Evolutionary conservation across 2,888 invertebrate genomes (phyloP).

Genomic region (Matsumyia berberina): DNA sequence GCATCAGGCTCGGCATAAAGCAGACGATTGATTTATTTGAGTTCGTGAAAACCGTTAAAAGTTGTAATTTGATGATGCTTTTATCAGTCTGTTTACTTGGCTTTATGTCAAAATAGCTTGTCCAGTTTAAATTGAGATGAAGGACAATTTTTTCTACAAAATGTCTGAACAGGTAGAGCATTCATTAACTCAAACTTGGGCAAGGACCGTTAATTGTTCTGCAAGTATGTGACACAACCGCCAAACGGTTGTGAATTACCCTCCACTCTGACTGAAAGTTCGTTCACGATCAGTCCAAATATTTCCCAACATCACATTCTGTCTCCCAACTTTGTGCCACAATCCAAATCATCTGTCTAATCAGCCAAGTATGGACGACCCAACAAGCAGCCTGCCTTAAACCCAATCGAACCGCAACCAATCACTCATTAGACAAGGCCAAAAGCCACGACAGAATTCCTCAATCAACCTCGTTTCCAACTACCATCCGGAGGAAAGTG

Average conservation of each 20-base stretch:
- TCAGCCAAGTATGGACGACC: slow-evolving; percentile 17
- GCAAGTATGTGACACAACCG: too few relatives aligned
- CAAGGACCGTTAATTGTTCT: too few relatives aligned
- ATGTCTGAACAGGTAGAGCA: too few relatives aligned
- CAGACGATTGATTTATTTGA: slow-evolving; percentile 36
- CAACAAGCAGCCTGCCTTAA: slow-evolving; percentile 52
- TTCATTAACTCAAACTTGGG: too few relatives aligned
- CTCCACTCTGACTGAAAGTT: background rate
- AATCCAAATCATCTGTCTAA: background rate
- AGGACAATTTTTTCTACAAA: too few relatives aligned
- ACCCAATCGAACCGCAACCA: slow-evolving; percentile 60
- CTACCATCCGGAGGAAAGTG: slow-evolving; percentile 40
- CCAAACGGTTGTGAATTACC: too few relatives aligned
- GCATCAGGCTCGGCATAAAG: slow-evolving; percentile 9
- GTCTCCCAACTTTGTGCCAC: background rate
- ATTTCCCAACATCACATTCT: background rate
- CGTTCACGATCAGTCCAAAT: background rate
- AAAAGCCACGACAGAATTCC: slow-evolving; percentile 55
- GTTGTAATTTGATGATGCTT: slow-evolving; percentile 19
- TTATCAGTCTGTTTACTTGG: too few relatives aligned
- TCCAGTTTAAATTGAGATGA: too few relatives aligned
- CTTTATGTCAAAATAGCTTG: too few relatives aligned
- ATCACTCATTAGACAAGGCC: slow-evolving; percentile 71
- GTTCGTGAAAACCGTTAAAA: slow-evolving; percentile 34
- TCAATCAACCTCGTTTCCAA: slow-evolving; percentile 40